Percentiles rank a stretch among this genome's conserved stretches.
phyloP scores from a whole-genome alignment of 2,113 vertebrate species.

The Nothobranchius furzeri region DNA sequence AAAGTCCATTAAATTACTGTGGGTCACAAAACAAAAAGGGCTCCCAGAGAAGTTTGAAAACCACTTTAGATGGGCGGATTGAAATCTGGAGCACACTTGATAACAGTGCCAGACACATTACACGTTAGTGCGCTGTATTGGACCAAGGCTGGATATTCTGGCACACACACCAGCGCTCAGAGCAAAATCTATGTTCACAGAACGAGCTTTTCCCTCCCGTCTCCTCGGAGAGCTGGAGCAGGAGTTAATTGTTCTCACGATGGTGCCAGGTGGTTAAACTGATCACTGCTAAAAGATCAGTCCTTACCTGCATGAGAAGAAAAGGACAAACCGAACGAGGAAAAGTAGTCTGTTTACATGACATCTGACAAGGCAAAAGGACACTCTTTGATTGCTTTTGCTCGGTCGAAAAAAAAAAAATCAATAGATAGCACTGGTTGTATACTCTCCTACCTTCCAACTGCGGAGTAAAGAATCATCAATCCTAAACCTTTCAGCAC shows the following conservation, averaged over 20 bases:
- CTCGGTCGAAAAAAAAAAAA: constrained; percentile 60
- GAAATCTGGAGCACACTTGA: constrained; percentile 59
- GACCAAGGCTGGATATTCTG: constrained; percentile 44
- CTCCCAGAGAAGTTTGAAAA: constrained; percentile 65
- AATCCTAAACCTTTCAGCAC: constrained; percentile 11
- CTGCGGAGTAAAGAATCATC: constrained; percentile 45
- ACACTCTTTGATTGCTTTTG: constrained; percentile 60
- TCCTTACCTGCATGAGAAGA: constrained; percentile 58
- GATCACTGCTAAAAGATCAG: constrained; percentile 73
- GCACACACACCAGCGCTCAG: constrained; percentile 36
- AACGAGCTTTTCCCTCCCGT: constrained; percentile 24
- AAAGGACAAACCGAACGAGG: constrained; percentile 50
- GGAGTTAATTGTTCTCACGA: constrained; percentile 74
- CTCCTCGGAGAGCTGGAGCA: constrained; percentile 43
- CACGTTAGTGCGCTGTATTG: constrained; percentile 41
- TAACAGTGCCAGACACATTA: constrained; percentile 54
- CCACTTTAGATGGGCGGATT: constrained; percentile 43
- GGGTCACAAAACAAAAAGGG: constrained; percentile 64
- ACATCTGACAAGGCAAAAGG: constrained; percentile 66
- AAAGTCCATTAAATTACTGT: constrained; percentile 60
- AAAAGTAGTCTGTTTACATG: constrained; percentile 64
- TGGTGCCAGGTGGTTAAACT: constrained; percentile 74
- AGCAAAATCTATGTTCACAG: constrained; percentile 42
- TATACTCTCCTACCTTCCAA: constrained; percentile 42
- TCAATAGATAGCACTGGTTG: constrained; percentile 65